Conservation (phyloP, 1,140 invertebrate species). For the Hyposmocoma kahamanoa region DNA sequence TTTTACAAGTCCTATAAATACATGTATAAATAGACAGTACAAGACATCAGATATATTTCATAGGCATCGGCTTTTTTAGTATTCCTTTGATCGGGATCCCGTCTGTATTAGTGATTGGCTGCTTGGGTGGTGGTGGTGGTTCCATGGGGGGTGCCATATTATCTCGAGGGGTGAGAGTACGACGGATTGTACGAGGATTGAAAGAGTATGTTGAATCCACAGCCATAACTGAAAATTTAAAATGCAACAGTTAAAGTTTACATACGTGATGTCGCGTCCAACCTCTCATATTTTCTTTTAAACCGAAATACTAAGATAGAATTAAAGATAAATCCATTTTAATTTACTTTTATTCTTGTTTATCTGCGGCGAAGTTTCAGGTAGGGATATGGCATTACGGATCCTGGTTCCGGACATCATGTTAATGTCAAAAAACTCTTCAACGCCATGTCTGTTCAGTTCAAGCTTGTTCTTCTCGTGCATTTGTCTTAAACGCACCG, state of each 20-base stretch:
- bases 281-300: not conserved
- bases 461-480: conserved; percentile 47
- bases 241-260: not conserved
- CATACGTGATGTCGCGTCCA: not conserved
- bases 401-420: conserved; percentile 48
- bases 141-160: conserved; percentile 28
- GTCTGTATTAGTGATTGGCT: conserved; percentile 14
- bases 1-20: no score
- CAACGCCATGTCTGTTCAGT: conserved; percentile 32
- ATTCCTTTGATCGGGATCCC: conserved; percentile 46
- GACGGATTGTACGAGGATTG: conserved; percentile 44
- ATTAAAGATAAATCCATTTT: no score
- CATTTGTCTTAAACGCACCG: conserved; percentile 48
- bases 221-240: conserved; percentile 36
- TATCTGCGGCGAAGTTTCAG: conserved; percentile 14
- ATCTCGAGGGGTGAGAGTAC: conserved; percentile 24
- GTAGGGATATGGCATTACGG: conserved; percentile 40
- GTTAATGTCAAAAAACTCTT: conserved; percentile 58
- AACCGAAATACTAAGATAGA: not conserved
- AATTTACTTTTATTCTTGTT: not conserved
- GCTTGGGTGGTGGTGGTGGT: conserved; percentile 27
- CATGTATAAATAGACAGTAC: no score
- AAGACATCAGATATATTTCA: conserved; percentile 56
- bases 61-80: conserved; percentile 63
- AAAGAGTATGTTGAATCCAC: conserved; percentile 51